Evolutionary conservation across 2,888 invertebrate genomes (phyloP).

Genomic region (Pocota personata): DNA sequence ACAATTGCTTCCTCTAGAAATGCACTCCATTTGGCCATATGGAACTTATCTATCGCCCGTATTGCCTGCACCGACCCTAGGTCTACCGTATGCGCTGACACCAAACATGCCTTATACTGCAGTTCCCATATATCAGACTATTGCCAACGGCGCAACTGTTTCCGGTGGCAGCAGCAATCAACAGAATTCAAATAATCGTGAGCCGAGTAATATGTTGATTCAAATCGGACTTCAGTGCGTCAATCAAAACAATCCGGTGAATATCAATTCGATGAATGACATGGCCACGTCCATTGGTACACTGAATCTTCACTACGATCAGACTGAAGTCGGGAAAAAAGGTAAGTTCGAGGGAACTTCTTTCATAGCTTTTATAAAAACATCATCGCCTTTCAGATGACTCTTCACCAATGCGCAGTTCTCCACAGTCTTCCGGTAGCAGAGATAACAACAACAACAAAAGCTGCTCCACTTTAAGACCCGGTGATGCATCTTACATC

Average conservation of each 20-base stretch:
- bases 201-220: constrained; percentile 77
- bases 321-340: constrained; percentile 58
- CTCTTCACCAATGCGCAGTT: constrained; percentile 71
- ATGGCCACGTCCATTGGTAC: constrained; percentile 74
- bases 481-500: constrained; percentile 41
- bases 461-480: constrained; percentile 5
- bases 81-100: constrained; percentile 75
- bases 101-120: constrained; percentile 75
- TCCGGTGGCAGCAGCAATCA: constrained; percentile 5
- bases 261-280: constrained; percentile 77
- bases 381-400: constrained; percentile 53
- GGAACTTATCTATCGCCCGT: constrained; percentile 77
- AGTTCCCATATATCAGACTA: constrained; percentile 76
- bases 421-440: constrained; percentile 68
- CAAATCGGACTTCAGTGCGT: constrained; percentile 77
- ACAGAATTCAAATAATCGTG: constrained; percentile 59
- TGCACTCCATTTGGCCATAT: constrained; percentile 78
- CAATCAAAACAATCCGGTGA: constrained; percentile 76
- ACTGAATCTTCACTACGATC: constrained; percentile 60
- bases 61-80: constrained; percentile 76
- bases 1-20: constrained; percentile 72
- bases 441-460: constrained; percentile 73
- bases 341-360: constrained; percentile 48
- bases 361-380: too few species aligned
- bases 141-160: constrained; percentile 44